phyloP scores from a whole-genome alignment of 2,113 vertebrate species.

The Pseudonaja textilis region DNA sequence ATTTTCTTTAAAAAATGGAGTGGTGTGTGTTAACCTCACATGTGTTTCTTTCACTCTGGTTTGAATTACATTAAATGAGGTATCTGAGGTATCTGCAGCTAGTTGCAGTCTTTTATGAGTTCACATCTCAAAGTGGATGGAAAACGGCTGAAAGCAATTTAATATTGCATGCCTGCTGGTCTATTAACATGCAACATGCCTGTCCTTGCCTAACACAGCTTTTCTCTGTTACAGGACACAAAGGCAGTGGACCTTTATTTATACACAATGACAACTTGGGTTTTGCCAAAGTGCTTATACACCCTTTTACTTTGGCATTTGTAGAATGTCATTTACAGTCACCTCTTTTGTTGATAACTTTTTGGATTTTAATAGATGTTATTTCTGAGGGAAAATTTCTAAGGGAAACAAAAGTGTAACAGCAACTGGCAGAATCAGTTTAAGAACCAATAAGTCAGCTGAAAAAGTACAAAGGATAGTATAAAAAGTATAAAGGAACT shows the following conservation, averaged over 20 bases:
- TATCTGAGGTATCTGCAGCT: background rate
- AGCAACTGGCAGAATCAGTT: background rate
- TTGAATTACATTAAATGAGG: conserved; percentile 16
- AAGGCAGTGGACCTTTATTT: background rate
- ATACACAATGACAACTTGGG: background rate
- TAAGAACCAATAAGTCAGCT: background rate
- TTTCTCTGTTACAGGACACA: background rate
- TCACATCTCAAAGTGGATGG: background rate
- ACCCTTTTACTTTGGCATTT: conserved; percentile 3
- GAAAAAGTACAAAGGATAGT: background rate
- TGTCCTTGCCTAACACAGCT: background rate
- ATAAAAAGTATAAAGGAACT: background rate
- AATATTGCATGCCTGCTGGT: background rate
- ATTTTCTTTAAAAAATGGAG: conserved; percentile 42
- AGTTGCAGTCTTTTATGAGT: background rate
- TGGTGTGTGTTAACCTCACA: conserved; percentile 40
- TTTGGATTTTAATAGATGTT: background rate
- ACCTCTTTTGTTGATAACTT: background rate
- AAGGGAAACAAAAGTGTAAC: background rate
- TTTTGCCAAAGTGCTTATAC: background rate
- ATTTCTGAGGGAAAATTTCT: background rate
- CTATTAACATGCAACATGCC: fast-evolving
- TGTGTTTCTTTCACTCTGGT: conserved; percentile 43
- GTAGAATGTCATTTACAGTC: background rate
- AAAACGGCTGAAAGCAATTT: background rate